Evolutionary conservation across 2,888 invertebrate species (phyloP).

Genomic region (Leptinotarsa tumamoca): DNA sequence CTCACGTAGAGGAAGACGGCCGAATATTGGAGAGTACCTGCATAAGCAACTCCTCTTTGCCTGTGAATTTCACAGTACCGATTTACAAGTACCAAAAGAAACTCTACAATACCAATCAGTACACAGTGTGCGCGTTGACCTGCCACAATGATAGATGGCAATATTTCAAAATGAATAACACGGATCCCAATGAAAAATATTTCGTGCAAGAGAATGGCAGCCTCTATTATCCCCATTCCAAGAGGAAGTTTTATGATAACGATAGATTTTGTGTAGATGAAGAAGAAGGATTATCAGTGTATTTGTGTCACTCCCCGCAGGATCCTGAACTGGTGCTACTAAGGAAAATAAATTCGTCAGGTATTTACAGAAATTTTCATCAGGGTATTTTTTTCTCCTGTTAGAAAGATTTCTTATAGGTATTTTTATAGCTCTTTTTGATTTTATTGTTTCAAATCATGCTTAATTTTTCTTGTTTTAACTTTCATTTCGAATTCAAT

Average conservation of each 20-base stretch:
- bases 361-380: neutral
- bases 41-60: slow-evolving; percentile 21
- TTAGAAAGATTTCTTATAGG: too few species aligned
- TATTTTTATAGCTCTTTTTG: too few species aligned
- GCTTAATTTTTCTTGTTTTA: too few species aligned
- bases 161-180: slow-evolving; percentile 42
- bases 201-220: slow-evolving; percentile 52
- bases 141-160: slow-evolving; percentile 34
- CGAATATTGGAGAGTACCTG: slow-evolving; percentile 24
- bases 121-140: slow-evolving; percentile 36
- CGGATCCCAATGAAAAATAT: slow-evolving; percentile 44
- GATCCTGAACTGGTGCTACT: slow-evolving; percentile 4
- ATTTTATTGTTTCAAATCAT: too few species aligned
- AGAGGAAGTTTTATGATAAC: slow-evolving; percentile 40
- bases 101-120: slow-evolving; percentile 23
- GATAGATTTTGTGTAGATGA: slow-evolving; percentile 50
- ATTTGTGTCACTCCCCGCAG: slow-evolving; percentile 43
- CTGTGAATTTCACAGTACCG: slow-evolving; percentile 36
- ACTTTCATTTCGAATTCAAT: too few species aligned
- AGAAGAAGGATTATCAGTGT: slow-evolving; percentile 45
- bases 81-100: slow-evolving; percentile 25
- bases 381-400: too few species aligned
- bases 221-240: slow-evolving; percentile 46
- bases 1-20: slow-evolving; percentile 31
- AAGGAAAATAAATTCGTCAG: neutral